Evolutionary conservation across 1,140 invertebrate genomes (phyloP).

Genomic region (Sminthurinus signatus): DNA sequence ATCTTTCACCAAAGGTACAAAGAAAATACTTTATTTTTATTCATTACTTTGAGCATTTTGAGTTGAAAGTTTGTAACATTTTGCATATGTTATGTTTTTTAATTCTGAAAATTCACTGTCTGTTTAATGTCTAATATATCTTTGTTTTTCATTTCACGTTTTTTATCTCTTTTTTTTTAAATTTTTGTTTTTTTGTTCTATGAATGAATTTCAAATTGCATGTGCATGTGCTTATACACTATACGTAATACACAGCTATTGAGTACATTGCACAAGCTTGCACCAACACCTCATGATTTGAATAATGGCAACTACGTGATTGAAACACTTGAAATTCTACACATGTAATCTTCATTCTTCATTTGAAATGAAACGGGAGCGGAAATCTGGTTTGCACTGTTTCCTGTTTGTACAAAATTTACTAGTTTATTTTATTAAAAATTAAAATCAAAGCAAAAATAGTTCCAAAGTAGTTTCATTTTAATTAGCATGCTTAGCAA

Average conservation of each 20-base stretch:
- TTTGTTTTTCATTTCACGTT: neutral
- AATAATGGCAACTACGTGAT: neutral
- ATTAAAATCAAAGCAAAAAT: neutral
- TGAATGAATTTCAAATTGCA: neutral
- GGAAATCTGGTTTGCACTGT: neutral
- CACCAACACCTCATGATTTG: neutral
- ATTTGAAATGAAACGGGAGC: neutral
- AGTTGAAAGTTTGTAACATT: too few species aligned
- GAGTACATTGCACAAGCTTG: neutral
- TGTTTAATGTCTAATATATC: neutral
- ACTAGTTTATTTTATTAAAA: neutral
- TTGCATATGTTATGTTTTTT: too few species aligned
- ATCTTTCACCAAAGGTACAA: too few species aligned
- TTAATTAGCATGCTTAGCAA: too few species aligned
- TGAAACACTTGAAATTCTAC: constrained; percentile 1
- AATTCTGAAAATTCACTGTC: neutral
- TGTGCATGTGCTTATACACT: neutral
- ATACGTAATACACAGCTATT: neutral
- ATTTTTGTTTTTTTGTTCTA: neutral
- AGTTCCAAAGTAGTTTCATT: neutral
- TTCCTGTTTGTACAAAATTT: neutral
- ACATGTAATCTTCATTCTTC: neutral
- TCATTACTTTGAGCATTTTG: too few species aligned
- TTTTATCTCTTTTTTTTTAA: neutral
- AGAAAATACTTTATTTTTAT: too few species aligned